Conservation (phyloP, 2,888 invertebrate genomes). For the Limnephilus lunatus region DNA sequence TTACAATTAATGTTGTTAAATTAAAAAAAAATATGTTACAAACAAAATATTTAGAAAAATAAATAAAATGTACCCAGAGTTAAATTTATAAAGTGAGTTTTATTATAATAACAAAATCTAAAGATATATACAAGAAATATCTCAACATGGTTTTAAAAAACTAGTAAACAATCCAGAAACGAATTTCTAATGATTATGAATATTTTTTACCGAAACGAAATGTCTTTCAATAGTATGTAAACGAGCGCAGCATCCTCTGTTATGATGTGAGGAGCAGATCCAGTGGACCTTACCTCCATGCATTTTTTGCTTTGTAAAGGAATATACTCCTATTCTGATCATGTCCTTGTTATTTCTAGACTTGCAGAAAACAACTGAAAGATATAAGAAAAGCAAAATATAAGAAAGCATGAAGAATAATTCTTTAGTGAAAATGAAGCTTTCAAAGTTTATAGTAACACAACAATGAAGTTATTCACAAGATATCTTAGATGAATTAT, state of each 20-base stretch:
- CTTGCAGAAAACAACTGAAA: constrained; percentile 18
- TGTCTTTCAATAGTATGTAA: constrained; percentile 38
- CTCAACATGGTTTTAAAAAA: background rate
- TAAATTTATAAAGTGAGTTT: background rate
- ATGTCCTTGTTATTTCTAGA: constrained; percentile 26
- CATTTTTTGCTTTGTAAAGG: background rate
- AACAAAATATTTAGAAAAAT: background rate
- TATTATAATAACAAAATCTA: background rate
- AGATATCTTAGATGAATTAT: too few relatives aligned
- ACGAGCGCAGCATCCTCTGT: constrained; percentile 48
- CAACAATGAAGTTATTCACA: too few relatives aligned
- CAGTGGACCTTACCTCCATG: constrained; percentile 25
- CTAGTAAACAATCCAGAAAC: background rate
- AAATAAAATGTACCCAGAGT: background rate
- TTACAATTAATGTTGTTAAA: too few relatives aligned
- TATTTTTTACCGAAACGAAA: constrained; percentile 31
- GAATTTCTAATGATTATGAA: constrained; percentile 48
- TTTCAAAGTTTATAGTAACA: background rate
- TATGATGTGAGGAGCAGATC: constrained; percentile 48
- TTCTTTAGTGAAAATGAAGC: background rate
- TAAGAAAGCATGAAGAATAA: background rate
- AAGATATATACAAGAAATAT: background rate
- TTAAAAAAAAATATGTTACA: background rate
- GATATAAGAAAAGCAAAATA: background rate
- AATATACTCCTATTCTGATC: constrained; percentile 17